These are phyloP conservation scores for Siniperca obscura DNA, from an alignment of 2,797 vertebrate species.

Conservation along the genomic window DNA sequence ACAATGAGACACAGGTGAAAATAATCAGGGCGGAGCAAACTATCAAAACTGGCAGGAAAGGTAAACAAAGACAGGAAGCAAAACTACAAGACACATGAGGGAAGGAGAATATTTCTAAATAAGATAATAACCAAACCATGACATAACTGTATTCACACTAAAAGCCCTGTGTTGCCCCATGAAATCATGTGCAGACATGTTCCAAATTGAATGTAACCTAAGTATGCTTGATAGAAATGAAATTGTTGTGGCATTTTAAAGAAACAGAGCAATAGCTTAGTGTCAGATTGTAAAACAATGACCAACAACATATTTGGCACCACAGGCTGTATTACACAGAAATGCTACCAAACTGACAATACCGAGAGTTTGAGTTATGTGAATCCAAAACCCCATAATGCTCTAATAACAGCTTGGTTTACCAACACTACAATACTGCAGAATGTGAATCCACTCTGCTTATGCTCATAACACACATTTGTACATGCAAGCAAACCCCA, in stretches of 20 bases:
- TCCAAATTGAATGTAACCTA: background rate
- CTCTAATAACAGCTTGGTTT: constrained; percentile 10
- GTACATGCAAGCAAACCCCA: background rate
- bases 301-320: constrained; percentile 13
- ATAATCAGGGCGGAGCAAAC: too few species aligned
- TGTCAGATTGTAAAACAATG: constrained; percentile 18
- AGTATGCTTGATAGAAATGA: background rate
- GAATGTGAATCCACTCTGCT: background rate
- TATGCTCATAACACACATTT: background rate
- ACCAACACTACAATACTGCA: background rate
- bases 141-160: too few species aligned
- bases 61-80: too few species aligned
- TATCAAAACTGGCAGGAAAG: too few species aligned
- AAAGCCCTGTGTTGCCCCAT: background rate
- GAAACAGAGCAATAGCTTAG: background rate
- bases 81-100: too few species aligned
- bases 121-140: too few species aligned
- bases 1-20: too few species aligned
- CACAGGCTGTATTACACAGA: background rate
- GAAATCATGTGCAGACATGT: background rate
- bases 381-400: constrained; percentile 18
- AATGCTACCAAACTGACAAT: constrained; percentile 28
- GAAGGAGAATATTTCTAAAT: too few species aligned
- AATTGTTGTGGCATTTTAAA: background rate
- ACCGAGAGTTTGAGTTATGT: constrained; percentile 9